Evolutionary conservation across 2,113 vertebrate genomes (phyloP).

Genomic region (Myiagra hebetior): DNA sequence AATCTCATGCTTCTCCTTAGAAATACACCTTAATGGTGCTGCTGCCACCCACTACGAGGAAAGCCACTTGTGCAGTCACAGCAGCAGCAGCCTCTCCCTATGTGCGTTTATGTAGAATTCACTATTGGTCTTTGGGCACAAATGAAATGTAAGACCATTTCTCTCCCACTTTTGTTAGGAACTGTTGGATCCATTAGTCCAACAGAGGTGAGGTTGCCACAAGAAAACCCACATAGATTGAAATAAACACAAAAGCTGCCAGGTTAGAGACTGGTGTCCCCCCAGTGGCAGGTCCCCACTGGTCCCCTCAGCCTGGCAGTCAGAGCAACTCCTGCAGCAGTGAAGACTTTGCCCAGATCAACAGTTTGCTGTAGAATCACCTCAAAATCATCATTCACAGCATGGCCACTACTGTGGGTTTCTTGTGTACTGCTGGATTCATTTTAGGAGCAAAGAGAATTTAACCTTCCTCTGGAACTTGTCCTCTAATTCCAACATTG

Average conservation of each 20-base stretch:
- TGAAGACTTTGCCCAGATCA: not conserved
- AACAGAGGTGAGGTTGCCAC: not conserved
- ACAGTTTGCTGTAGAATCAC: not conserved
- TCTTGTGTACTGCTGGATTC: not conserved
- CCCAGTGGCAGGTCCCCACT: not conserved
- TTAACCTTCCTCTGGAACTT: not conserved
- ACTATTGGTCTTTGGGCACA: not conserved
- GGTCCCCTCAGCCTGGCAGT: not conserved
- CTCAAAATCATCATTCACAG: not conserved
- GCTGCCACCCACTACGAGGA: not conserved
- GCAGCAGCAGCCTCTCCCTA: not conserved
- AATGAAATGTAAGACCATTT: not conserved
- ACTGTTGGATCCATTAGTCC: slow-evolving; percentile 74
- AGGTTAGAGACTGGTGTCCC: not conserved
- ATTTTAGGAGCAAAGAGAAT: not conserved
- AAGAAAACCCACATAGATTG: rapidly evolving
- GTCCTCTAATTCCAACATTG: not conserved
- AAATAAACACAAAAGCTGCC: not conserved
- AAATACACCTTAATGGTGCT: not conserved
- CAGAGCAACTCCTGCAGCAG: not conserved
- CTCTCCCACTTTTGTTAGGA: slow-evolving; percentile 65
- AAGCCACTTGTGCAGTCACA: not conserved
- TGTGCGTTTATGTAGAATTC: not conserved
- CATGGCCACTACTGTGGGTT: rapidly evolving
- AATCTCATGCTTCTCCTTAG: not conserved